phyloP scores from a whole-genome alignment of 2,113 vertebrate genomes.

The Myodes glareolus region DNA sequence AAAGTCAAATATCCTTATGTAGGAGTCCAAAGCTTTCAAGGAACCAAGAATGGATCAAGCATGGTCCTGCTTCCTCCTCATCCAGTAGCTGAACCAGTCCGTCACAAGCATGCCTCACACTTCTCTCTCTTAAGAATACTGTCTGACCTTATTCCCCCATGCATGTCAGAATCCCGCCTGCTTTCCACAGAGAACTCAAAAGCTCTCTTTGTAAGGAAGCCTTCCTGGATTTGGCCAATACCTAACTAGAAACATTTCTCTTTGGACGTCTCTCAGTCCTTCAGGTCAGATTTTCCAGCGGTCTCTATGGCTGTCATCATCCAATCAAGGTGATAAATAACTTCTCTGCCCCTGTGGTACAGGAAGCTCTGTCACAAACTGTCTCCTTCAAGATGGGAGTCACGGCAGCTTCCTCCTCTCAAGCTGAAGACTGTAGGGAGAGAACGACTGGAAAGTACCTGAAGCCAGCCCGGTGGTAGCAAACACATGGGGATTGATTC shows the following conservation, averaged over 20 bases:
- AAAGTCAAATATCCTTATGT: background rate
- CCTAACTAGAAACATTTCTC: background rate
- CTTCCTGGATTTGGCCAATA: background rate
- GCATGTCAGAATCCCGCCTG: background rate
- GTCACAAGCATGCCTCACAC: background rate
- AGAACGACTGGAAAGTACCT: background rate
- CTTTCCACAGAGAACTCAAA: background rate
- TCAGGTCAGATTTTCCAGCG: background rate
- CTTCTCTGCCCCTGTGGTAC: background rate
- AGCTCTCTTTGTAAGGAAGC: background rate
- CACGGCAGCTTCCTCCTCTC: background rate
- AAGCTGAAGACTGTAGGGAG: background rate
- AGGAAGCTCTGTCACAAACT: background rate
- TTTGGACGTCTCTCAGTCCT: background rate
- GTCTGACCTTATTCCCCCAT: background rate
- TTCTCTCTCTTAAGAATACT: conserved; percentile 2
- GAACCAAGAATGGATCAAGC: background rate
- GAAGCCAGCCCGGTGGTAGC: background rate
- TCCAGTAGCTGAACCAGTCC: background rate
- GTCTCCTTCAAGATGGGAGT: background rate
- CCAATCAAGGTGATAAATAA: background rate
- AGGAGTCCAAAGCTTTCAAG: background rate
- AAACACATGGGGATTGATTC: background rate
- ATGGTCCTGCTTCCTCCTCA: background rate
- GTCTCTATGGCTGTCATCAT: background rate